phyloP scores from a whole-genome alignment of 1,140 invertebrate genomes.

The Drosophila bocki region DNA sequence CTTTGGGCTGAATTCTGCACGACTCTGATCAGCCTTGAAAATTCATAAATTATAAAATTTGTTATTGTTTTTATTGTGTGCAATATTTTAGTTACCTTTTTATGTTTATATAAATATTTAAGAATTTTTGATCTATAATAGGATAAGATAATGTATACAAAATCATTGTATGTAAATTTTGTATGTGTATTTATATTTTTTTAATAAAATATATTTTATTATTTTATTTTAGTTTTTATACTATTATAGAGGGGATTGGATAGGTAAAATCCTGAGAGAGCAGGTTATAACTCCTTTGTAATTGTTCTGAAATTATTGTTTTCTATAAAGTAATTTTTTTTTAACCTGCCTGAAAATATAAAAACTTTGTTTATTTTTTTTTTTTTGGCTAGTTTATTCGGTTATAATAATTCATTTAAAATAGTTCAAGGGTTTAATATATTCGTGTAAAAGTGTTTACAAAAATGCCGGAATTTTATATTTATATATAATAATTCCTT shows the following conservation, averaged over 20 bases:
- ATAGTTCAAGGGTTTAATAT: conserved; percentile 65
- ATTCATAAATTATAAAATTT: background rate
- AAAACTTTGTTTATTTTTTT: background rate
- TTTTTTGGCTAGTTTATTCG: conserved; percentile 78
- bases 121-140: background rate
- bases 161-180: background rate
- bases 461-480: conserved; percentile 64
- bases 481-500: conserved; percentile 16
- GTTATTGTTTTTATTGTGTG: background rate
- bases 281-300: background rate
- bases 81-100: background rate
- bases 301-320: background rate
- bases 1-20: background rate
- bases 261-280: background rate
- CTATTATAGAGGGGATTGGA: background rate
- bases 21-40: background rate
- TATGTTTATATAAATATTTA: background rate
- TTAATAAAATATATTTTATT: too few relatives aligned
- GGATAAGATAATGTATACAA: background rate
- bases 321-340: too few relatives aligned
- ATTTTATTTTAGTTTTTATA: background rate
- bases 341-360: background rate
- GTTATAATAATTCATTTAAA: conserved; percentile 79
- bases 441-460: conserved; percentile 56
- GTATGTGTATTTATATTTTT: background rate